phyloP scores from a whole-genome alignment of 2,113 vertebrate genomes.

The Fulica atra region DNA sequence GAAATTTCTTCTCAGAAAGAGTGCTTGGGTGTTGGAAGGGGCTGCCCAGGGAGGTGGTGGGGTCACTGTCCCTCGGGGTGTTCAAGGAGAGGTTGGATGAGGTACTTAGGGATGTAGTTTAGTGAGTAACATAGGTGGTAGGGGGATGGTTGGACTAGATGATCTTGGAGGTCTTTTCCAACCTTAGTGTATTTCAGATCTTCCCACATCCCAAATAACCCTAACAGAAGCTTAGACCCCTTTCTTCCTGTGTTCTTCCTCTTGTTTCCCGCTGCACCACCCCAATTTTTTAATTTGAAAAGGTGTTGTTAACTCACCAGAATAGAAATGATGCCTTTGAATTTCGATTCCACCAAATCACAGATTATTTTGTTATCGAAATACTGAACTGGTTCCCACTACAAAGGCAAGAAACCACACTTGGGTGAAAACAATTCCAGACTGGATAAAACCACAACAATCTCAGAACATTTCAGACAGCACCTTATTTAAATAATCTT shows the following conservation, averaged over 20 bases:
- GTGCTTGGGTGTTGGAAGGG: no score
- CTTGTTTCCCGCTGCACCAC: neutral
- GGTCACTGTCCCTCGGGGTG: no score
- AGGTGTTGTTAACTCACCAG: conserved; percentile 81
- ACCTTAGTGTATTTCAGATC: neutral
- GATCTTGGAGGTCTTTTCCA: no score
- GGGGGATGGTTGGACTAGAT: no score
- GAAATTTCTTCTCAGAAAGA: no score
- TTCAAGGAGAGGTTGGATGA: no score
- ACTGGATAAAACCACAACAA: neutral
- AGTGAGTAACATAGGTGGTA: no score
- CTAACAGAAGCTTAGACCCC: neutral
- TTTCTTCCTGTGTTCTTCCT: neutral
- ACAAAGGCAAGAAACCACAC: conserved; percentile 17
- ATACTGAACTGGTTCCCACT: conserved; percentile 98
- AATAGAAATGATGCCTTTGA: conserved; percentile 98
- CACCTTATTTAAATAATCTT: neutral
- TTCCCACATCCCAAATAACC: neutral
- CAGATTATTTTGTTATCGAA: conserved; percentile 99
- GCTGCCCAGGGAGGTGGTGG: no score
- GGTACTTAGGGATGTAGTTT: no score
- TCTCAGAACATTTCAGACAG: neutral
- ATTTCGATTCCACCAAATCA: conserved; percentile 97
- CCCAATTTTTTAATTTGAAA: neutral
- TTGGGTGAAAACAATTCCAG: neutral